Conservation (phyloP, 2,113 vertebrate genomes). For the Vidua chalybeata region DNA sequence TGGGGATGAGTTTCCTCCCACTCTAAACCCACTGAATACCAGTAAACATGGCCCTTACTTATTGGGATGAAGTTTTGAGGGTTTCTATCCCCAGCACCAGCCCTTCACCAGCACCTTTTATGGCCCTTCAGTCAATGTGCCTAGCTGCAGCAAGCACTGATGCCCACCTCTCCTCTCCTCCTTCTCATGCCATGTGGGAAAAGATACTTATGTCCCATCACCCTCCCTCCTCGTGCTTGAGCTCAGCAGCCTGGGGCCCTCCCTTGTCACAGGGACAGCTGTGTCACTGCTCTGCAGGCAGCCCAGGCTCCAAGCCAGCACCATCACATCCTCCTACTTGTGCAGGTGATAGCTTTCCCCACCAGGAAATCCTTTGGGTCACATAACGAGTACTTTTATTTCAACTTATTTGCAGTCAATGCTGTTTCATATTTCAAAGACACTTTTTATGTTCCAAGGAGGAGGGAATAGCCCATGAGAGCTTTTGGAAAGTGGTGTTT, state of each 20-base stretch:
- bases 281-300: fast-evolving
- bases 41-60: neutral
- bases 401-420: neutral
- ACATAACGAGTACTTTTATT: neutral
- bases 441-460: neutral
- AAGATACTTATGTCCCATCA: neutral
- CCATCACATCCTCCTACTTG: neutral
- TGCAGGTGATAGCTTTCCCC: neutral
- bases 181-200: neutral
- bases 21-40: neutral
- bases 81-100: neutral
- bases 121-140: neutral
- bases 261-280: neutral
- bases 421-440: neutral
- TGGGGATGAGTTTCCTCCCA: neutral
- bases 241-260: neutral
- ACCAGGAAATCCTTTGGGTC: neutral
- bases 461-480: neutral
- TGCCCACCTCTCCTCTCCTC: neutral
- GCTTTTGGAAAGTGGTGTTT: neutral
- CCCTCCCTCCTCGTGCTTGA: neutral
- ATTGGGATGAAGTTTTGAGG: neutral
- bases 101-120: neutral
- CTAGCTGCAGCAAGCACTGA: neutral
- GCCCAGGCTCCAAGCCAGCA: neutral